Evolutionary conservation across 2,797 vertebrate species (phyloP).

Genomic region (Vultur gryphus): DNA sequence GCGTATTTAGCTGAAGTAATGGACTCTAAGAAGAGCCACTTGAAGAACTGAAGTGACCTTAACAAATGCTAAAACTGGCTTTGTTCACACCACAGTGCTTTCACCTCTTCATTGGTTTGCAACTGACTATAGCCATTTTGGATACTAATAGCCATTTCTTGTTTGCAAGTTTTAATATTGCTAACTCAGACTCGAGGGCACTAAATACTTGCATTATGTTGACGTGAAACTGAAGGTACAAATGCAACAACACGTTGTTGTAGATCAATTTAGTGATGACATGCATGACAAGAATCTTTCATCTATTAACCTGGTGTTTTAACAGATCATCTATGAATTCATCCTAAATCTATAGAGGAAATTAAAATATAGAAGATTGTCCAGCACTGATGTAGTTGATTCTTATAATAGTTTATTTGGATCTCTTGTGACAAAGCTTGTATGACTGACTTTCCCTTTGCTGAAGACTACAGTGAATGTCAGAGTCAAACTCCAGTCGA

Average conservation of each 20-base stretch:
- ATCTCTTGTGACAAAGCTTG: neutral
- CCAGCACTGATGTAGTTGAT: neutral
- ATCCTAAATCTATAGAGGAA: neutral
- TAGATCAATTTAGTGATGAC: neutral
- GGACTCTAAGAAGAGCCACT: slow-evolving; percentile 60
- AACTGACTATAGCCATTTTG: neutral
- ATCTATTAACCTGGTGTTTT: neutral
- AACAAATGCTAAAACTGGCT: slow-evolving; percentile 39
- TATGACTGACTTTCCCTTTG: slow-evolving; percentile 29
- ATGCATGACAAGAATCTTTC: neutral
- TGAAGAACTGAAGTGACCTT: slow-evolving; percentile 60
- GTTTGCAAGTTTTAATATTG: neutral
- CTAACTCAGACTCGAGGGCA: neutral
- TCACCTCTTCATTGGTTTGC: neutral
- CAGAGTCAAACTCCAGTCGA: slow-evolving; percentile 4
- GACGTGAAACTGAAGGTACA: slow-evolving; percentile 13
- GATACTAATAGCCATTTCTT: neutral
- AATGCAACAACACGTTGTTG: neutral
- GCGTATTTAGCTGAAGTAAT: slow-evolving; percentile 77
- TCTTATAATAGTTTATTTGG: slow-evolving; percentile 31
- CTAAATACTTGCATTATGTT: neutral
- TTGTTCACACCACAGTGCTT: slow-evolving; percentile 35
- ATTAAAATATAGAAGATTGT: neutral
- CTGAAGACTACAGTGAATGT: slow-evolving; percentile 35
- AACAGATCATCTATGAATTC: neutral